These are phyloP conservation scores for Crotalus viridis DNA, from an alignment of 2,113 vertebrate genomes.

Conservation along the genomic window DNA sequence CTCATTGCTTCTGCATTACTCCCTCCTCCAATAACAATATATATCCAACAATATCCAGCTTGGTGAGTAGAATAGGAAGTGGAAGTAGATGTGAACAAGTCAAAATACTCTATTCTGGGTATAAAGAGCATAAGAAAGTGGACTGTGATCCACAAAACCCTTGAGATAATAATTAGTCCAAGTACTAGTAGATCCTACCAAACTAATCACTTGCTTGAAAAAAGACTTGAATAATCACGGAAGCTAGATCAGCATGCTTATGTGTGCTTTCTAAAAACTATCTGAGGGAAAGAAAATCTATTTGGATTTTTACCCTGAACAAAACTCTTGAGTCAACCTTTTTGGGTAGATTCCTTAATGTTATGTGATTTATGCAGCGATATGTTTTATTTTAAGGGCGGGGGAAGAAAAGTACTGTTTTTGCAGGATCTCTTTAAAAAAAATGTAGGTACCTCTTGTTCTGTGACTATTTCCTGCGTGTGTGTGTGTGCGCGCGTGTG, in stretches of 20 bases:
- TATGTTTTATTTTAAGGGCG: neutral
- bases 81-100: neutral
- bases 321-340: neutral
- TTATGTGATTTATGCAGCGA: neutral
- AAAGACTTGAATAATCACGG: neutral
- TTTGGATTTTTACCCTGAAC: neutral
- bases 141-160: neutral
- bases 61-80: neutral
- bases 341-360: neutral
- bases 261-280: neutral
- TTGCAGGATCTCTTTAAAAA: slow-evolving; percentile 13
- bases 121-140: neutral
- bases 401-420: neutral
- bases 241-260: neutral
- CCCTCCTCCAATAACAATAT: neutral
- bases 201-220: neutral
- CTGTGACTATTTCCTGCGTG: slow-evolving; percentile 25
- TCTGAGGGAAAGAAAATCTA: neutral
- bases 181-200: neutral
- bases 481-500: neutral
- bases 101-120: neutral
- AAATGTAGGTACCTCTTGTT: neutral
- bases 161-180: neutral
- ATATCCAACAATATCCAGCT: neutral
- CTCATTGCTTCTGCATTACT: neutral